phyloP scores from a whole-genome alignment of 2,113 vertebrate genomes.

The Microtus pennsylvanicus region DNA sequence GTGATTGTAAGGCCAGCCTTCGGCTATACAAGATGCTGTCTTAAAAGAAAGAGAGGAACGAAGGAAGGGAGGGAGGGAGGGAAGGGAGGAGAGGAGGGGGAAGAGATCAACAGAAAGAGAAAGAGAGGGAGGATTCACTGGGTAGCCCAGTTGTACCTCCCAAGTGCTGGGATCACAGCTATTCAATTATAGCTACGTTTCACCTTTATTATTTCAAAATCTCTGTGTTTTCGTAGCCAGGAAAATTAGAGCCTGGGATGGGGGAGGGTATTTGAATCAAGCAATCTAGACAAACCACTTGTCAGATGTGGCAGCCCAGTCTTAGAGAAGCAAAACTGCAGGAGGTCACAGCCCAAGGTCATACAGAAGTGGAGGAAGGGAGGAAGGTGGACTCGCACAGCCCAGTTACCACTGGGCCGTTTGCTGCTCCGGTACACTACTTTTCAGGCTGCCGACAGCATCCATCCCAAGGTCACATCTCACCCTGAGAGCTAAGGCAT shows the following conservation, averaged over 20 bases:
- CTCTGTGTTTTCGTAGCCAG: neutral
- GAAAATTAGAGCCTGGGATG: neutral
- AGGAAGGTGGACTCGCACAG: fast-evolving
- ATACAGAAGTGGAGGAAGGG: neutral
- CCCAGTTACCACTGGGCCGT: neutral
- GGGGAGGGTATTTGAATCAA: neutral
- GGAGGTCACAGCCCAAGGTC: neutral
- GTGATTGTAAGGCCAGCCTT: neutral
- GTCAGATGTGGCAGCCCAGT: neutral
- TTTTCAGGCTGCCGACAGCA: neutral
- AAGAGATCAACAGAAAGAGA: too few species aligned
- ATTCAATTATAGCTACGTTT: neutral
- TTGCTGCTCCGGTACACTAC: fast-evolving
- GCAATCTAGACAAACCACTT: neutral
- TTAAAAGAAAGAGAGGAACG: neutral
- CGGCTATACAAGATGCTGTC: neutral
- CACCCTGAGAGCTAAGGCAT: neutral
- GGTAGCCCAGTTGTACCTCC: neutral
- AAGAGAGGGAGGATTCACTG: neutral
- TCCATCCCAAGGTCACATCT: neutral
- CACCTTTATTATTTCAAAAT: neutral
- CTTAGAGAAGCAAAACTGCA: neutral
- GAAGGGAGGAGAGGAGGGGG: fast-evolving
- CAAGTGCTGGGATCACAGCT: neutral
- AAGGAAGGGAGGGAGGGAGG: neutral